Conservation (phyloP, 2,797 vertebrate species). For the Eulemur coronatus region DNA sequence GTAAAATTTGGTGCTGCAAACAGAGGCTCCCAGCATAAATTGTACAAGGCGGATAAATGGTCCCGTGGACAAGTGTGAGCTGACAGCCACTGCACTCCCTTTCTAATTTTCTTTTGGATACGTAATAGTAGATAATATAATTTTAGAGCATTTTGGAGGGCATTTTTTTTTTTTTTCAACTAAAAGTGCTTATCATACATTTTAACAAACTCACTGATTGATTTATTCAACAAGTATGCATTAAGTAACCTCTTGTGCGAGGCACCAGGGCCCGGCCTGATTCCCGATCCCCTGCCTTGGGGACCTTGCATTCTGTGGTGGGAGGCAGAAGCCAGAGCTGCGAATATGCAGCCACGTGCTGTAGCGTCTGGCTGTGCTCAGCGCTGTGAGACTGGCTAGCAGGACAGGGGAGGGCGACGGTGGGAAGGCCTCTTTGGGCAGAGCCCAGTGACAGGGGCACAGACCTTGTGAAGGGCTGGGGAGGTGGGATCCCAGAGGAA, state of each 20-base stretch:
- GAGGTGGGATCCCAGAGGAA: not conserved
- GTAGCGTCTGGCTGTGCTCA: not conserved
- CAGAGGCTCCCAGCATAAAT: not conserved
- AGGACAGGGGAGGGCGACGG: not conserved
- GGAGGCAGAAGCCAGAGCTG: not conserved
- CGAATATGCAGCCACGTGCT: not conserved
- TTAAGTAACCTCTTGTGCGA: not conserved
- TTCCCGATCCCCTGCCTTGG: too few relatives aligned
- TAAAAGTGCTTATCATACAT: not conserved
- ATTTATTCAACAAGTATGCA: not conserved
- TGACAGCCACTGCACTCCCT: too few relatives aligned
- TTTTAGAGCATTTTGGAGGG: not conserved
- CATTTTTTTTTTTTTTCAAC: not conserved
- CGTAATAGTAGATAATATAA: not conserved
- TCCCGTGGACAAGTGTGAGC: not conserved
- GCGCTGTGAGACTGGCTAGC: not conserved
- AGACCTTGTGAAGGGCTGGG: not conserved
- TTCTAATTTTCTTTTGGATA: not conserved
- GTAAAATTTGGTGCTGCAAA: not conserved
- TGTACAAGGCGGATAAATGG: not conserved
- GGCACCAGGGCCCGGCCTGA: too few relatives aligned
- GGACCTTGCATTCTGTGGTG: not conserved
- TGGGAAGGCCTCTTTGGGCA: not conserved
- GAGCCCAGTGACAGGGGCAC: not conserved
- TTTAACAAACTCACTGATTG: not conserved